Percentiles rank a stretch among this genome's conserved stretches.
phyloP scores from a whole-genome alignment of 2,113 vertebrate species.

The Sylvietta virens region DNA sequence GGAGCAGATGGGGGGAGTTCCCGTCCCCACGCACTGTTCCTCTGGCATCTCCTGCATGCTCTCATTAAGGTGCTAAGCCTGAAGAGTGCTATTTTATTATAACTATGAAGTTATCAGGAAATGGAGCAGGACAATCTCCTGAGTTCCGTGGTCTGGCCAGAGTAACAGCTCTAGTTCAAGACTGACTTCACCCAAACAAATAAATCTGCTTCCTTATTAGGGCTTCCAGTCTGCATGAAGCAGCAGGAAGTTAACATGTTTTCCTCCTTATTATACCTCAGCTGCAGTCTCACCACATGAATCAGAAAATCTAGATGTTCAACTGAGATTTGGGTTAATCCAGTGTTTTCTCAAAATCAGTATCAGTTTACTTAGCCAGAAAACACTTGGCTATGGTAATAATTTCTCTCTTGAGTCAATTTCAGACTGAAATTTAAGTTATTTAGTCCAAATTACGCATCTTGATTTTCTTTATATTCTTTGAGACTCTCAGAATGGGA shows the following conservation, averaged over 20 bases:
- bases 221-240: background rate
- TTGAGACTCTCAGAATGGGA: background rate
- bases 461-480: background rate
- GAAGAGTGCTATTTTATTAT: background rate
- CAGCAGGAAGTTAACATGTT: background rate
- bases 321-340: background rate
- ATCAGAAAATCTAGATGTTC: background rate
- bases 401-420: background rate
- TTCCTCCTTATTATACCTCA: background rate
- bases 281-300: background rate
- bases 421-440: background rate
- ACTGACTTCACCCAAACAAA: slow-evolving; percentile 5
- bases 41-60: background rate
- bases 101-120: background rate
- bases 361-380: background rate
- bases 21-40: background rate
- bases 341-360: background rate
- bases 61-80: background rate
- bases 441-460: background rate
- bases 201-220: background rate
- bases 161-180: background rate
- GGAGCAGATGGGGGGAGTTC: background rate
- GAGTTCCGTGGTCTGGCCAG: background rate
- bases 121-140: background rate
- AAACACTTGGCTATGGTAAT: background rate